Base-by-base conservation (phyloP, 2,888 invertebrate genomes). In the Himalopsyche tibetana region DNA sequence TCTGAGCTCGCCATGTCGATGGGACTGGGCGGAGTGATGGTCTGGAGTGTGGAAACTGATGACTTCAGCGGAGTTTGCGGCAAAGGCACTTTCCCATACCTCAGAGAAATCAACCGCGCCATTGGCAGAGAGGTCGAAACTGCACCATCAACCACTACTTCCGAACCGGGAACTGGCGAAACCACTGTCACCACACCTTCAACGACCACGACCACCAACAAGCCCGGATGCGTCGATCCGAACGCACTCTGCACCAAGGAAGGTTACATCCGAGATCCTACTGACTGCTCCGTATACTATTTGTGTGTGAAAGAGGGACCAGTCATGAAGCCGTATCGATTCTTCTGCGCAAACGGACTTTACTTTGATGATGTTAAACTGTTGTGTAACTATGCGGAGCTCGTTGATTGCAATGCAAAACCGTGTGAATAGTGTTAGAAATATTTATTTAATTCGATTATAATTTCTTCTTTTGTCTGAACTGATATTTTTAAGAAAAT, bases 41-140 rank as follows among this genome's bases (percentile, higher is more conserved):
- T 94, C 4, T 95, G 95, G 95, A 93, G 94, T 42, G 90, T 95
- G 15, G 95, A 95, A 89, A 94, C 94, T 0, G 95, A 95, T 84
- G 95, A 95, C 89, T 93, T 94, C 89, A 90, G 86, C 17, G 94
- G 94, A 15, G 89, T 89, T 5, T 94, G 94, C 88, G 89, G 90
- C 88, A 90, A 0, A 89, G 90, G 28, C 8, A 92, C 92, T 81
- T 95, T 93, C 90, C 95, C 95, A 0, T 90, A 97, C 6, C 89
- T 96, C 19, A 93, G 90, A 51, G 91, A 94, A 9, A 94, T 96
- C 80, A 95, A 95, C 88, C 89, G 83, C 12, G 91, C 90, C 42
- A 88, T 92, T 28, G 88, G 87, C 56, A 86, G 82, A 36, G 69
- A 81, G 12, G 42, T 82, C 8, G 55, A 86, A 28, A n/a, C 83